phyloP scores from a whole-genome alignment of 2,797 vertebrate genomes.

The Aulostomus chinensis region DNA sequence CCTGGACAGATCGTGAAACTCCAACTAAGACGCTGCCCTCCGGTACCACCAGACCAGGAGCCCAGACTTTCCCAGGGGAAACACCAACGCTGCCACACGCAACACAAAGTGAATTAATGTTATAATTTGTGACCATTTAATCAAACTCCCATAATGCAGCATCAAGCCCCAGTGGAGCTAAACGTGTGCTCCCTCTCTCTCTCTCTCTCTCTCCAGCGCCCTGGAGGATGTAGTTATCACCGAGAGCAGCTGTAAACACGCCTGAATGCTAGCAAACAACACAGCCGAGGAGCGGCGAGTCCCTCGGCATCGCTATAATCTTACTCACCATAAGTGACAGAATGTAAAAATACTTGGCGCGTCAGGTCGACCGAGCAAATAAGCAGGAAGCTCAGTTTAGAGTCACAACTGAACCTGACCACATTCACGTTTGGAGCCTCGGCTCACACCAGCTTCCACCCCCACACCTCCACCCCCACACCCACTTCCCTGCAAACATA shows the following conservation, averaged over 20 bases:
- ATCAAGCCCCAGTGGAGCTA: conserved; percentile 3
- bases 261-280: conserved; percentile 17
- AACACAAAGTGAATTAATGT: conserved; percentile 3
- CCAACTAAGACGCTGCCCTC: too few species aligned
- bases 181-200: too few species aligned
- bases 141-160: conserved; percentile 29
- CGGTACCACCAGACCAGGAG: conserved; percentile 3
- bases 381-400: conserved; percentile 3
- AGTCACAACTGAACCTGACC: conserved; percentile 8
- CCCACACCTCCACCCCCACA: conserved; percentile 11
- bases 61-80: conserved; percentile 8
- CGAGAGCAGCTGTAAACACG: conserved; percentile 38
- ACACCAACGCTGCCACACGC: background rate
- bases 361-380: conserved; percentile 21
- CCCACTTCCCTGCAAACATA: conserved; percentile 16
- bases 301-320: conserved; percentile 21
- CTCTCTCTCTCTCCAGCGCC: too few species aligned
- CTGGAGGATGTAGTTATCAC: conserved; percentile 42
- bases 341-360: conserved; percentile 20
- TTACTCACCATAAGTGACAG: conserved; percentile 20
- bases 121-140: conserved; percentile 31
- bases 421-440: conserved; percentile 17
- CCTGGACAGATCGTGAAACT: too few species aligned
- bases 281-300: conserved; percentile 19
- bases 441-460: conserved; percentile 28